Evolutionary conservation across 2,113 vertebrate genomes (phyloP).

Genomic region (Litocranius walleri): DNA sequence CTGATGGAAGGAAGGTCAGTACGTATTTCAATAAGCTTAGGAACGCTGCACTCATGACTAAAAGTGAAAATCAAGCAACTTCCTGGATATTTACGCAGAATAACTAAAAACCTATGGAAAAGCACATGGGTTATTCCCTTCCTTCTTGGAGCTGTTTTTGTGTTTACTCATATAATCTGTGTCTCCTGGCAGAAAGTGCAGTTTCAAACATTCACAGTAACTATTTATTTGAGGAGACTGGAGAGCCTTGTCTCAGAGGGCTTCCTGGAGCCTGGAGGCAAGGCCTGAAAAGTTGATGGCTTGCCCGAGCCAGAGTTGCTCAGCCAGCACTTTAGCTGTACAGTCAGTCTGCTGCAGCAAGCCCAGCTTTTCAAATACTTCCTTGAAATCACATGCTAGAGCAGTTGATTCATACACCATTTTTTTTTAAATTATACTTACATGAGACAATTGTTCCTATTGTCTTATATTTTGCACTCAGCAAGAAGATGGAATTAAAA

Average conservation of each 20-base stretch:
- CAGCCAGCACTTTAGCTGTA: neutral
- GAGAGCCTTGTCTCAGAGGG: neutral
- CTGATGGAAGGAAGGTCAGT: neutral
- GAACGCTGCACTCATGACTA: neutral
- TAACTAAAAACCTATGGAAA: neutral
- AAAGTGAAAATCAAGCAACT: neutral
- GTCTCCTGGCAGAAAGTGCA: neutral
- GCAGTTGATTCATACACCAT: neutral
- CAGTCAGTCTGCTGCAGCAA: neutral
- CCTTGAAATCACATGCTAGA: neutral
- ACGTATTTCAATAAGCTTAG: neutral
- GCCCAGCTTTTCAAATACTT: neutral
- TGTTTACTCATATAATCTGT: neutral
- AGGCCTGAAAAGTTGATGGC: neutral
- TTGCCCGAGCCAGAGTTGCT: neutral
- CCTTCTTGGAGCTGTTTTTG: neutral
- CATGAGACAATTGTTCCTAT: neutral
- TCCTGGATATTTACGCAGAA: neutral
- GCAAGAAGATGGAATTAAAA: neutral
- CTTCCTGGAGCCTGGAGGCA: neutral
- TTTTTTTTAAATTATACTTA: neutral
- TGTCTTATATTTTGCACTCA: neutral
- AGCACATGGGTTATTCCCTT: neutral
- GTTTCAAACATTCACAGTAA: neutral
- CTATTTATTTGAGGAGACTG: slow-evolving; percentile 22